Percentiles rank a stretch among this genome's conserved stretches.
Evolutionary conservation across 2,113 vertebrate species (phyloP).

Genomic region (Eurypyga helias): DNA sequence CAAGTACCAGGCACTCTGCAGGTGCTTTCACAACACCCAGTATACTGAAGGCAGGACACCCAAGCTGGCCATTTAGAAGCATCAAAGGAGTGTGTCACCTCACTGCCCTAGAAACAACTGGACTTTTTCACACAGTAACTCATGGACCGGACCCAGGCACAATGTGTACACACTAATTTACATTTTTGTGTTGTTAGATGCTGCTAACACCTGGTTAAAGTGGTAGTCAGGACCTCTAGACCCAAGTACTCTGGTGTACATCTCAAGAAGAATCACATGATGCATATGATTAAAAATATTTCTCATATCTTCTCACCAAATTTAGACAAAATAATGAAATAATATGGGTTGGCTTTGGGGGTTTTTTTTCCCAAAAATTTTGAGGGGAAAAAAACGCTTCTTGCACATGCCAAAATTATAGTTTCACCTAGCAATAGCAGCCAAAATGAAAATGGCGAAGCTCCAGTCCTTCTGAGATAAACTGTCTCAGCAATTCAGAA

Average conservation of each 20-base stretch:
- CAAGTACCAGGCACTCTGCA: not conserved
- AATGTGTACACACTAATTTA: not conserved
- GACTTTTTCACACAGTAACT: not conserved
- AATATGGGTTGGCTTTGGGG: too few species aligned
- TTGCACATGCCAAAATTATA: not conserved
- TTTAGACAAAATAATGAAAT: not conserved
- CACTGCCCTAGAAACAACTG: not conserved
- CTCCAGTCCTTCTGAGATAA: not conserved
- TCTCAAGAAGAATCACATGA: not conserved
- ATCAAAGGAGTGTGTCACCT: not conserved
- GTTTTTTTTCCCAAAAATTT: fast-evolving
- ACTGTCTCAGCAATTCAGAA: not conserved
- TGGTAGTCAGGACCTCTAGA: not conserved
- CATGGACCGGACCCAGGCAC: not conserved
- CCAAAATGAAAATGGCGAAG: not conserved
- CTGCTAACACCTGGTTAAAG: not conserved
- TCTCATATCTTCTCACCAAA: not conserved
- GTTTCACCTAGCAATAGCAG: not conserved
- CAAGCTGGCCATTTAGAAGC: not conserved
- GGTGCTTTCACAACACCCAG: not conserved
- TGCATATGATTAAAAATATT: not conserved
- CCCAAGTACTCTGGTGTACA: fast-evolving
- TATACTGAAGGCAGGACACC: fast-evolving
- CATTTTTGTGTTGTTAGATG: not conserved
- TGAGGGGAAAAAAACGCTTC: not conserved